These are phyloP conservation scores for Paracentrotus lividus DNA, from an alignment of 53 echinoderm and acorn worm genomes.

Conservation along the genomic window DNA sequence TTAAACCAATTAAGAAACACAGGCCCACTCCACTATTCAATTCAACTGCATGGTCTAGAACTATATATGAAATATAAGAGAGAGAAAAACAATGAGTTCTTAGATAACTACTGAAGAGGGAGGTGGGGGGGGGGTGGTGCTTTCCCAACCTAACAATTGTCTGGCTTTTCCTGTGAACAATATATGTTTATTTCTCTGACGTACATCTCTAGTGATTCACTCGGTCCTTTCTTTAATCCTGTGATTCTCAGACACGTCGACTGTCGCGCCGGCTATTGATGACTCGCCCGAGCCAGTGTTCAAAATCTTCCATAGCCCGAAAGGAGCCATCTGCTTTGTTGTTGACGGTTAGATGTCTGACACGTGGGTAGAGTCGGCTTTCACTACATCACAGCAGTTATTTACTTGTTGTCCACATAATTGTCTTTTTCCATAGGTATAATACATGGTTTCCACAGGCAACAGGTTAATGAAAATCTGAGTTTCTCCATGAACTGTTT, in stretches of 20 bases:
- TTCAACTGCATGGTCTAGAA: no score
- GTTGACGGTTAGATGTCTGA: background rate
- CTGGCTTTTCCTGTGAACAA: constrained; percentile 30
- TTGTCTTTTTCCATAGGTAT: no score
- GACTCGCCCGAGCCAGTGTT: constrained; percentile 2
- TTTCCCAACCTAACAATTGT: background rate
- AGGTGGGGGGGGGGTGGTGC: background rate
- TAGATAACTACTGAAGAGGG: background rate
- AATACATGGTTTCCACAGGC: no score
- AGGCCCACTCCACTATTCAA: no score
- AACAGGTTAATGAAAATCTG: no score
- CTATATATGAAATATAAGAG: no score
- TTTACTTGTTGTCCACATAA: no score
- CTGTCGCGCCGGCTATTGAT: background rate
- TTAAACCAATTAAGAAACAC: no score
- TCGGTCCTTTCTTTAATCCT: background rate
- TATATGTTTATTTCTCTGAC: background rate
- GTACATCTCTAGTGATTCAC: constrained; percentile 16
- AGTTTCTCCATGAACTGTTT: no score
- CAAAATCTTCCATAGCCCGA: background rate
- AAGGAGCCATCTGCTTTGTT: background rate
- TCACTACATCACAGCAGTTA: no score
- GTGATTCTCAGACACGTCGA: constrained; percentile 15
- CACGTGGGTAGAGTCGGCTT: constrained; percentile 10
- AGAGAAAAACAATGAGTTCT: no score